Conservation (phyloP, 1,140 invertebrate species). For the Ectropis grisescens region DNA sequence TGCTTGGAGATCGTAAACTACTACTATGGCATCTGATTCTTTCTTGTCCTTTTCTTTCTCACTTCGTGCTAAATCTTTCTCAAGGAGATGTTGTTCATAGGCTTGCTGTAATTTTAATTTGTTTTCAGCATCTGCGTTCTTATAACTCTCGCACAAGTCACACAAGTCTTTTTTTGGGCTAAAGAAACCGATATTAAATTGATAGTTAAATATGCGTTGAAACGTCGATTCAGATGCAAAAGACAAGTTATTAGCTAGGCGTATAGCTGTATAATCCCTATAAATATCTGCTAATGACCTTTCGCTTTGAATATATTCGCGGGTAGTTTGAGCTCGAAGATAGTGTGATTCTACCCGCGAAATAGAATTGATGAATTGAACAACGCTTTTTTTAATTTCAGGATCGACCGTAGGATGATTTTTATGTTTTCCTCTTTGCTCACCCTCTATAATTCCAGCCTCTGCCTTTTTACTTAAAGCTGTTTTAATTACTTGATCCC, state of each 20-base stretch:
- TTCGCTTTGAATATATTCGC: slow-evolving; percentile 35
- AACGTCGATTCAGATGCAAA: slow-evolving; percentile 16
- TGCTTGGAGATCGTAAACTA: slow-evolving; percentile 39
- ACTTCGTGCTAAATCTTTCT: slow-evolving; percentile 15
- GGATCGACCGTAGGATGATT: slow-evolving; percentile 7
- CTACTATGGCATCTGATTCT: slow-evolving; percentile 22
- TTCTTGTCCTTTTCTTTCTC: slow-evolving; percentile 21
- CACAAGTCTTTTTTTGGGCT: slow-evolving; percentile 51
- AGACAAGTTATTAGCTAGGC: slow-evolving; percentile 7
- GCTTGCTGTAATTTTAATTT: slow-evolving; percentile 11
- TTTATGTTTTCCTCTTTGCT: slow-evolving; percentile 11
- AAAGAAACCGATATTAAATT: slow-evolving; percentile 39
- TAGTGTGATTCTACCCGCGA: slow-evolving; percentile 34
- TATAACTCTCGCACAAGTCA: slow-evolving; percentile 29
- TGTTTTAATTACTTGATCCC: slow-evolving; percentile 9
- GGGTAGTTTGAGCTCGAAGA: slow-evolving; percentile 23
- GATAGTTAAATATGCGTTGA: slow-evolving; percentile 23
- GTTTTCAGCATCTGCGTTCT: slow-evolving; percentile 28
- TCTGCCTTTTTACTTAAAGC: slow-evolving; percentile 13
- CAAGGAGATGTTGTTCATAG: slow-evolving; percentile 14
- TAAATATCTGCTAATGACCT: slow-evolving; percentile 30
- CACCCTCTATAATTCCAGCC: slow-evolving; percentile 8
- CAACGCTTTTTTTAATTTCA: slow-evolving; percentile 13
- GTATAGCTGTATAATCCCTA: slow-evolving; percentile 22
- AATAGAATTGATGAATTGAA: slow-evolving; percentile 26